Conservation (phyloP, 92 coral and sea anemone genomes). For the Anthopleura xanthogrammica region DNA sequence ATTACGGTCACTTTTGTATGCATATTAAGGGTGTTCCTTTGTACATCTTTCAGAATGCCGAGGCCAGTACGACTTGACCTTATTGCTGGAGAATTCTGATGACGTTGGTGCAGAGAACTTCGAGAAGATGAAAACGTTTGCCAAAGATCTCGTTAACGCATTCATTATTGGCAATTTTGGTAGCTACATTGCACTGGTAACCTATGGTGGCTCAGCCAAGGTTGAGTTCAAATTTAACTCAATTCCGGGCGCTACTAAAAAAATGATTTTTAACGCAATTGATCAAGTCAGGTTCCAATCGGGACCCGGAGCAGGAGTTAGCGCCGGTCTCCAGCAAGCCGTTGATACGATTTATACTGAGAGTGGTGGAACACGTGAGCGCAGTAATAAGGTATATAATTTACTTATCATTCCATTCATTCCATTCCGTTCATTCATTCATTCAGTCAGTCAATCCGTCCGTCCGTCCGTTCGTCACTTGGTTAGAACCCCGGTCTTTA, state of each 20-base stretch:
- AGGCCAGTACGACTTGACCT: slow-evolving; percentile 59
- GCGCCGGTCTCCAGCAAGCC: slow-evolving; percentile 38
- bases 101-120: slow-evolving; percentile 50
- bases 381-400: slow-evolving; percentile 47
- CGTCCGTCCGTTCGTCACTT: no score
- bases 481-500: no score
- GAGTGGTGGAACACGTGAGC: slow-evolving; percentile 48
- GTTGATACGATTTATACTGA: slow-evolving; percentile 35
- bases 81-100: slow-evolving; percentile 58
- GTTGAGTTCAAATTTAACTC: slow-evolving; percentile 57
- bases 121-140: slow-evolving; percentile 52
- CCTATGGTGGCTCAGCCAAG: slow-evolving; percentile 49
- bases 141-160: slow-evolving; percentile 60
- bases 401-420: no score
- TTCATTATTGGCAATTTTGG: slow-evolving; percentile 41
- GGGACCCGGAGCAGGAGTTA: slow-evolving; percentile 30
- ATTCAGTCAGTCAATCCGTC: no score
- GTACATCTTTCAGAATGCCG: slow-evolving; percentile 48
- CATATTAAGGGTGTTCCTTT: slow-evolving; percentile 1
- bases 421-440: not conserved
- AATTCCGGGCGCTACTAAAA: slow-evolving; percentile 31
- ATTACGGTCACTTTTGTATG: no score
- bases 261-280: slow-evolving; percentile 30
- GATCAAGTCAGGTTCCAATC: slow-evolving; percentile 41
- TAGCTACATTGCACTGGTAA: slow-evolving; percentile 60